Evolutionary conservation across 2,113 vertebrate species (phyloP).

Genomic region (Pleuronectes platessa): DNA sequence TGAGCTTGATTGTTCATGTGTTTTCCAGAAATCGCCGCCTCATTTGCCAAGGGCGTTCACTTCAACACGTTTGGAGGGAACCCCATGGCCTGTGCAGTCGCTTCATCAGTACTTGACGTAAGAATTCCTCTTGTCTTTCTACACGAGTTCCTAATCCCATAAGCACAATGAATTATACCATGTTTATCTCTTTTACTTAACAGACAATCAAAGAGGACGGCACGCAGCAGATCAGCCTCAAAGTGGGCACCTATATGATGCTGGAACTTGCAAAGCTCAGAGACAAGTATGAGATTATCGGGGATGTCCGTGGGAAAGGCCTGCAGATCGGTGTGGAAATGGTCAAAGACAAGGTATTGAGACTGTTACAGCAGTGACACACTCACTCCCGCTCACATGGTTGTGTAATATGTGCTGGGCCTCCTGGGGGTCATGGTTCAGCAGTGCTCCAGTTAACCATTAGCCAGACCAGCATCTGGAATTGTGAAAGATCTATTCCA

Average conservation of each 20-base stretch:
- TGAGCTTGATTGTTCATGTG: conserved; percentile 11
- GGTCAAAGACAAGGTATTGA: conserved; percentile 92
- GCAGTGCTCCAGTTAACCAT: conserved; percentile 63
- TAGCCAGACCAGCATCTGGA: conserved; percentile 38
- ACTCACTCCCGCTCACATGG: conserved; percentile 7
- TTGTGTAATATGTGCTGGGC: conserved; percentile 12
- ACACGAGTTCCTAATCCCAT: background rate
- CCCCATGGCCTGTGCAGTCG: conserved; percentile 87
- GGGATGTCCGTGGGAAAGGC: conserved; percentile 95
- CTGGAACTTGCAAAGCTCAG: conserved; percentile 88
- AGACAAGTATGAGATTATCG: conserved; percentile 90
- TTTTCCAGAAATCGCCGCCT: conserved; percentile 87
- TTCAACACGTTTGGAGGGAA: conserved; percentile 95
- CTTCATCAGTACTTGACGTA: conserved; percentile 91
- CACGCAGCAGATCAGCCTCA: conserved; percentile 84
- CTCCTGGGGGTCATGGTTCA: conserved; percentile 35
- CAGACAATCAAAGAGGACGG: conserved; percentile 90
- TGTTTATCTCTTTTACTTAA: background rate
- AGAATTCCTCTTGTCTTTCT: conserved; percentile 36
- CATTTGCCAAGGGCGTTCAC: conserved; percentile 81
- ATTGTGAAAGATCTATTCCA: background rate
- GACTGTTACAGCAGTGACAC: background rate
- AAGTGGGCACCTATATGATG: conserved; percentile 89
- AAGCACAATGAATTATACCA: background rate
- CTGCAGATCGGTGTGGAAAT: conserved; percentile 94